These are phyloP conservation scores for Tachysurus fulvidraco DNA, from an alignment of 2,113 vertebrate genomes.

Conservation along the genomic window DNA sequence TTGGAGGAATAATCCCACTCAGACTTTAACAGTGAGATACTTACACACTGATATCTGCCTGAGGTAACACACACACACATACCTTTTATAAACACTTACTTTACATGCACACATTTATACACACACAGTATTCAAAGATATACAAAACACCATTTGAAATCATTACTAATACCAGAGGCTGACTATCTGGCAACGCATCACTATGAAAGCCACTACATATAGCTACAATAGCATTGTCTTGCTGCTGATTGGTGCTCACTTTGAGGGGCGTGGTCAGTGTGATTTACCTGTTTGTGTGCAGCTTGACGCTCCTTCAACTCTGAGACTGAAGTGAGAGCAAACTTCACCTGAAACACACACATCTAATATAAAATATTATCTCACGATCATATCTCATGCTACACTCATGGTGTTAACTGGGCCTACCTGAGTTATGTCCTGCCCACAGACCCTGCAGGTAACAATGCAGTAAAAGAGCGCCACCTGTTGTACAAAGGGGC, in stretches of 20 bases:
- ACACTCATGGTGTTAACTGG: neutral
- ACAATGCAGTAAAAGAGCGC: constrained; percentile 70
- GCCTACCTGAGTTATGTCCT: constrained; percentile 66
- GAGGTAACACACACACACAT: neutral
- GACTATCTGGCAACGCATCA: neutral
- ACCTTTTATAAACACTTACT: neutral
- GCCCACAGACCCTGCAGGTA: constrained; percentile 76
- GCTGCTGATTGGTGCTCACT: neutral
- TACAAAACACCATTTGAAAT: neutral
- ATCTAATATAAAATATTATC: neutral
- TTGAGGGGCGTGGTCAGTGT: neutral
- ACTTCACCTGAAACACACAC: constrained; percentile 26
- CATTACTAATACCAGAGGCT: neutral
- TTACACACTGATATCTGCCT: constrained; percentile 71
- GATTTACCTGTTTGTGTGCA: constrained; percentile 37
- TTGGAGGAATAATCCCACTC: constrained; percentile 74
- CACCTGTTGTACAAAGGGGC: constrained; percentile 52
- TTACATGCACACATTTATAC: neutral
- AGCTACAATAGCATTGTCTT: neutral
- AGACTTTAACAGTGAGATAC: constrained; percentile 71
- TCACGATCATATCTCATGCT: neutral
- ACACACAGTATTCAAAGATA: neutral
- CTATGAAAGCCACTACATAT: neutral
- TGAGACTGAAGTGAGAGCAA: neutral
- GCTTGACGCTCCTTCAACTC: constrained; percentile 12